phyloP scores from a whole-genome alignment of 2,113 vertebrate species.

The Hydrochoerus hydrochaeris region DNA sequence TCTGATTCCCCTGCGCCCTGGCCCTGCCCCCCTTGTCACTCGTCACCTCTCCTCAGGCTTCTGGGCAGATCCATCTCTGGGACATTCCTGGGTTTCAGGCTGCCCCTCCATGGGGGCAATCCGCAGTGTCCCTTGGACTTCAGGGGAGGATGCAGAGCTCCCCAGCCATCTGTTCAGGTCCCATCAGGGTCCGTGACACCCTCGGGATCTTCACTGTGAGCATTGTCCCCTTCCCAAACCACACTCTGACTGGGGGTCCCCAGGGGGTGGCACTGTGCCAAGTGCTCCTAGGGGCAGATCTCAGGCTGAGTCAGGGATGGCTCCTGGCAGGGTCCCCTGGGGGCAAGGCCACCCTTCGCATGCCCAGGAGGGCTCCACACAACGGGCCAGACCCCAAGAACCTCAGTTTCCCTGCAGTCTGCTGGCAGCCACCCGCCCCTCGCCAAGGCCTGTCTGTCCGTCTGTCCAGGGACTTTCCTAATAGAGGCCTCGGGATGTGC shows the following conservation, averaged over 20 bases:
- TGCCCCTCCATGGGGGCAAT: neutral
- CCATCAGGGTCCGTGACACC: neutral
- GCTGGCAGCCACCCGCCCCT: neutral
- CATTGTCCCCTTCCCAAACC: neutral
- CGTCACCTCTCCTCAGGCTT: neutral
- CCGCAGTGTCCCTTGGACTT: no score
- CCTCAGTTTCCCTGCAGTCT: neutral
- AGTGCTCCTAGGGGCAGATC: neutral
- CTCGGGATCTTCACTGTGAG: neutral
- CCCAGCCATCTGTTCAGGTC: neutral
- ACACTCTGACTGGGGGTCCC: neutral
- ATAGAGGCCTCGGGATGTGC: neutral
- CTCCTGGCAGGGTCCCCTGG: neutral
- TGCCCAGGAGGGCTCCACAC: neutral
- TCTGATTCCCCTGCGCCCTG: no score
- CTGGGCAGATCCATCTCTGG: neutral
- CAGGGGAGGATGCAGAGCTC: neutral
- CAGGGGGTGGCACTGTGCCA: neutral
- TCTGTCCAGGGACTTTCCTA: neutral
- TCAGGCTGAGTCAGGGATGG: neutral
- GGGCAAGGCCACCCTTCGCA: neutral
- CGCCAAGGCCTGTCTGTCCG: neutral
- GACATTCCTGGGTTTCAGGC: neutral
- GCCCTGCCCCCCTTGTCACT: neutral
- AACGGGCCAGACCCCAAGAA: neutral